Evolutionary conservation across 1,140 invertebrate species (phyloP), one percentile per base, ranked within the genome.

Genomic region (Sminthurides bifidus): DNA sequence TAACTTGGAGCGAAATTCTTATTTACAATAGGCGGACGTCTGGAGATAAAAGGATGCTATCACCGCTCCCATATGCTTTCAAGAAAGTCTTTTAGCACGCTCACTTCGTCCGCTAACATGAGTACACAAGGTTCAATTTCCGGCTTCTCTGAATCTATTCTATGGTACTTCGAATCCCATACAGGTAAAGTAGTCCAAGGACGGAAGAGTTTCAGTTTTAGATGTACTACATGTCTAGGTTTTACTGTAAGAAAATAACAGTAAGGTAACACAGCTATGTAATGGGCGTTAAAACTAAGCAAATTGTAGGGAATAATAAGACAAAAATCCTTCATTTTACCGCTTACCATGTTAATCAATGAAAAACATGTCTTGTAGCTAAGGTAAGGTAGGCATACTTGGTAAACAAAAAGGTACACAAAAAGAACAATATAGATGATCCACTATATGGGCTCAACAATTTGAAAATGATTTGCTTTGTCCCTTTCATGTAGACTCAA

Each of bases 111-210:
- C n/a, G n/a, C n/a, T n/a, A n/a, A 49, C 27, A 30, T 49, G 46
- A 10, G 46, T 49, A 49, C 46, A 49, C 46, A 49, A 33, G 8
- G 35, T 10, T 31, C 46, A 49, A 49, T 49, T 33, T 49, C 46
- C 46, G 46, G 46, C 24, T 15, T 17, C 19, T 49, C 14, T n/a
- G n/a, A n/a, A n/a, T n/a, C n/a, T n/a, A n/a, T n/a, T n/a, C n/a
- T n/a, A n/a, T n/a, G n/a, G n/a, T n/a, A n/a, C n/a, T n/a, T n/a
- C n/a, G n/a, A n/a, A n/a, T n/a, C n/a, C n/a, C n/a, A n/a, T n/a
- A n/a, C n/a, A n/a, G n/a, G n/a, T n/a, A n/a, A n/a, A n/a, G n/a
- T n/a, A n/a, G n/a, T n/a, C n/a, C n/a, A n/a, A n/a, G n/a, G n/a
- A n/a, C 46, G 6, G 35, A 8, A 49, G 17, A 46, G 5, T 21